Evolutionary conservation across 2,113 vertebrate genomes (phyloP).

Genomic region (Motacilla tschutschensis): DNA sequence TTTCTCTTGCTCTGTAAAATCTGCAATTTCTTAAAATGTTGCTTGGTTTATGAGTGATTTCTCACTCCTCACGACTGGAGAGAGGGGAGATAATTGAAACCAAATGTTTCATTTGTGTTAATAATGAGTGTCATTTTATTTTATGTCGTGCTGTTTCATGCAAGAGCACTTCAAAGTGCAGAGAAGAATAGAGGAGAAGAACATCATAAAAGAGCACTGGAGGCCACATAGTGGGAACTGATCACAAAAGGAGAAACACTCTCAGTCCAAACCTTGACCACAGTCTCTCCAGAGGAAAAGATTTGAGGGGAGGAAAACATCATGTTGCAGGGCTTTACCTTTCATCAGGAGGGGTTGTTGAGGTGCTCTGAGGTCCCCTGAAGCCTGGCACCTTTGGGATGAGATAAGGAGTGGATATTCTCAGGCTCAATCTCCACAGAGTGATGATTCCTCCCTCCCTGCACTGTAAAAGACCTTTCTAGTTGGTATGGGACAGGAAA

Average conservation of each 20-base stretch:
- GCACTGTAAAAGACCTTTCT: neutral
- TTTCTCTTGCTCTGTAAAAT: neutral
- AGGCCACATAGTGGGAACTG: neutral
- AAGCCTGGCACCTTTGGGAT: neutral
- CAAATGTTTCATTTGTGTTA: slow-evolving; percentile 44
- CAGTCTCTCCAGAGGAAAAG: neutral
- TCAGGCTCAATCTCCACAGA: neutral
- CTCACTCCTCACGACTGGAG: slow-evolving; percentile 11
- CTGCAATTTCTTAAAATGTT: slow-evolving; percentile 16
- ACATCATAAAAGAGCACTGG: slow-evolving; percentile 22
- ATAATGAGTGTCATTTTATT: slow-evolving; percentile 41
- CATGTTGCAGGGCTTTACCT: neutral
- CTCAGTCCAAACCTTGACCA: neutral
- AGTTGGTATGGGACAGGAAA: neutral
- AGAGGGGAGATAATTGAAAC: slow-evolving; percentile 36
- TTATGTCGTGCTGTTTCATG: slow-evolving; percentile 41
- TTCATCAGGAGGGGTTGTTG: neutral
- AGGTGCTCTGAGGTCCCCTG: neutral
- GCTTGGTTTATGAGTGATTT: slow-evolving; percentile 23
- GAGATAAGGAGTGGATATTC: fast-evolving
- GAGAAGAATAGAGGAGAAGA: slow-evolving; percentile 47
- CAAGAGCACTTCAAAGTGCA: slow-evolving; percentile 49
- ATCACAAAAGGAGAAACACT: slow-evolving; percentile 3
- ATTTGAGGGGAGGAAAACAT: neutral
- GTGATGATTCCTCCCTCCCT: neutral